phyloP scores from a whole-genome alignment of 2,888 invertebrate genomes.

The Eupithecia inturbata region DNA sequence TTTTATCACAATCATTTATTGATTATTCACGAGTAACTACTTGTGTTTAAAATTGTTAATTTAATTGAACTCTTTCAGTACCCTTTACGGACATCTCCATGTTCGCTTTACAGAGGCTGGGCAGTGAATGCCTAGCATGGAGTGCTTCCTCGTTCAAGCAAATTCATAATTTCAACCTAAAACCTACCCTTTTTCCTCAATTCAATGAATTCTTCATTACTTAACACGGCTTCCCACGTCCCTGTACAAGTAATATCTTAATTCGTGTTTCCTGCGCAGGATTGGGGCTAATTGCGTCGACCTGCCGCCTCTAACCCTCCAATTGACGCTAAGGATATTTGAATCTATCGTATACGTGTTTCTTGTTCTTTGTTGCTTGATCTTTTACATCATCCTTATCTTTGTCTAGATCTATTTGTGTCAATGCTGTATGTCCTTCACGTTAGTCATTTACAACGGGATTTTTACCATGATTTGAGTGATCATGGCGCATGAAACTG shows the following conservation, averaged over 20 bases:
- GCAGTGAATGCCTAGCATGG: no score
- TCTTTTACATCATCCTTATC: background rate
- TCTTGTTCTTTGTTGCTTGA: background rate
- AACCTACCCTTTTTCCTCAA: background rate
- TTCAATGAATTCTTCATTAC: background rate
- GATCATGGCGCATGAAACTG: no score
- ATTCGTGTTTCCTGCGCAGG: slow-evolving; percentile 68
- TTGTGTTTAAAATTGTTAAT: no score
- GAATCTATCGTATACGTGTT: slow-evolving; percentile 1
- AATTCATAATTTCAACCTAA: background rate
- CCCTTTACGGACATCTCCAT: no score
- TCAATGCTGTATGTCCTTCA: background rate
- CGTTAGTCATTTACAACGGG: no score
- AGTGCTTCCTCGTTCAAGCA: no score
- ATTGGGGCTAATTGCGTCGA: slow-evolving; percentile 71
- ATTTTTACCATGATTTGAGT: no score
- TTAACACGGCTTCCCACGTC: background rate
- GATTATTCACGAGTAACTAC: no score
- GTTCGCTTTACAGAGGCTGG: no score
- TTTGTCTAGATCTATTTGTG: background rate
- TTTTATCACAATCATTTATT: no score
- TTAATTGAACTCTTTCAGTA: no score
- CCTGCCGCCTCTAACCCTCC: slow-evolving; percentile 63
- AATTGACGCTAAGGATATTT: slow-evolving; percentile 57
- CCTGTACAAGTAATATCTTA: slow-evolving; percentile 54